Base-by-base conservation (phyloP, 2,888 invertebrate genomes). In the Hartigia nigra region DNA sequence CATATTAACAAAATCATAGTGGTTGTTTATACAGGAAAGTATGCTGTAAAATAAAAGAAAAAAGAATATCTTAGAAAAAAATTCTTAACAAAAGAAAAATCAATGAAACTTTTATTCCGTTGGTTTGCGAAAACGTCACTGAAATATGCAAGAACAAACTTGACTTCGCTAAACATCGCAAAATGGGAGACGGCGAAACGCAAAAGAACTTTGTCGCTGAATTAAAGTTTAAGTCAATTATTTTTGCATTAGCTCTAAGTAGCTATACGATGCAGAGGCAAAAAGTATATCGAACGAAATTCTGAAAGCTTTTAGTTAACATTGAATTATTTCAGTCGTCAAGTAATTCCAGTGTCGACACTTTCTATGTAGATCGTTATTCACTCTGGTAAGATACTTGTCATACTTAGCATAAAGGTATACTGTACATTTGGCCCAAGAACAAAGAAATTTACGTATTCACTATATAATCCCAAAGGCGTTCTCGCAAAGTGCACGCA, bases 191-290 rank as follows among this genome's bases (percentile, higher is more conserved):
- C 9, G 23, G 14, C 1, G 23, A 55, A 23, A 23, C 23, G 23
- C 55, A 9, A 9, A 55, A 55, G 5, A 55, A 55, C 55, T 55
- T 70, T 70, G 12, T 34, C 31, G n/a, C 9, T 80, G 81, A 86
- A 85, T 87, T 87, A 84, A 87, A 86, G 84, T 86, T 84, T 83
- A 86, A 89, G 85, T 87, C 83, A 86, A 88, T 88, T 89, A 89
- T 82, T 84, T 84, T 86, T 85, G 83, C 87, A 87, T 88, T 86
- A 88, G 84, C 86, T 84, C 83, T 83, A 87, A 86, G 87, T 88
- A 87, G 85, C 86, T 85, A 82, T 82, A 81, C 82, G 72, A 78
- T 72, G 23, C 70, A 78, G 79, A 78, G 77, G 80, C 75, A 79
- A 12, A 76, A 75, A 80, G 80, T 80, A 84, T 82, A 84, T 83